Evolutionary conservation across 2,797 vertebrate genomes (phyloP).

Genomic region (Enteromius paludinosus): DNA sequence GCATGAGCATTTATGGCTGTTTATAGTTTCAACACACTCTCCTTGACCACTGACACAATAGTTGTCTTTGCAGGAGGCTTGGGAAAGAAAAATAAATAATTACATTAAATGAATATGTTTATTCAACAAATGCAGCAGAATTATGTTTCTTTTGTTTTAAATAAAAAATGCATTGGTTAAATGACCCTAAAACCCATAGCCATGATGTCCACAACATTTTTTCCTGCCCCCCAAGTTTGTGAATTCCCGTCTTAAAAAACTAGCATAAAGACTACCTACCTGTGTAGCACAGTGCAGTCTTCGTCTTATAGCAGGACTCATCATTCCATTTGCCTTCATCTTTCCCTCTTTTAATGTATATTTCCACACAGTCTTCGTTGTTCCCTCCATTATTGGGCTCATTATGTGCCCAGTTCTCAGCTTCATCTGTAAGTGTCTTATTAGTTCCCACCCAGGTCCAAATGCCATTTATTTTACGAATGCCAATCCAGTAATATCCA

Average conservation of each 20-base stretch:
- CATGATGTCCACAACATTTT: neutral
- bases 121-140: neutral
- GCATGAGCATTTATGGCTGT: constrained; percentile 77
- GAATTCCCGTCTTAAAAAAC: neutral
- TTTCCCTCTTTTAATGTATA: constrained; percentile 70
- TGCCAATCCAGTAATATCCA: constrained; percentile 84
- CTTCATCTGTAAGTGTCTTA: constrained; percentile 73
- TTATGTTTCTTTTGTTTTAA: neutral
- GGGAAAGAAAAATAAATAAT: neutral
- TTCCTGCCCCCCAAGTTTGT: neutral
- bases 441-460: constrained; percentile 87
- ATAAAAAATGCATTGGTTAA: neutral
- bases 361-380: constrained; percentile 83
- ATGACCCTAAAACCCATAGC: neutral
- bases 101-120: neutral
- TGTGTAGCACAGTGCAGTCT: constrained; percentile 80
- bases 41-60: constrained; percentile 73
- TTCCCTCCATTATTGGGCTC: constrained; percentile 77
- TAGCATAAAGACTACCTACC: constrained; percentile 64
- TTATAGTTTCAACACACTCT: constrained; percentile 84
- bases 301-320: constrained; percentile 68
- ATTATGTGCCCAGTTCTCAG: constrained; percentile 75
- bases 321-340: constrained; percentile 82
- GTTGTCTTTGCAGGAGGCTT: constrained; percentile 77
- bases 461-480: constrained; percentile 74